Conservation (phyloP, 2,113 vertebrate genomes). For the Chinchilla lanigera region DNA sequence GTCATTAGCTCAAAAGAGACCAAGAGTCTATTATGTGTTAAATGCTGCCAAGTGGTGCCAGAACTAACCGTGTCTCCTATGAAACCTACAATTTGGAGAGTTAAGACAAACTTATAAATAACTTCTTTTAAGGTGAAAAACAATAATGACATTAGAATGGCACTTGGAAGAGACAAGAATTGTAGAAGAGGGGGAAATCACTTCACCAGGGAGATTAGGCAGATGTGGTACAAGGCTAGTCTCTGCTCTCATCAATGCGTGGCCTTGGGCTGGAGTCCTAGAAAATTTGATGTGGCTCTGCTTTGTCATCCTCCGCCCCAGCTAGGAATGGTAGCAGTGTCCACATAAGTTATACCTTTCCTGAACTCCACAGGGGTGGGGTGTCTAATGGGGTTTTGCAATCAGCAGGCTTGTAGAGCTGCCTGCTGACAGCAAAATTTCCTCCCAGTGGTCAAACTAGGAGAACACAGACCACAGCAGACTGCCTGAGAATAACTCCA, state of each 20-base stretch:
- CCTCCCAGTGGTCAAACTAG: background rate
- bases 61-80: background rate
- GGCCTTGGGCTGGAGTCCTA: background rate
- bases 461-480: background rate
- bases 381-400: too few species aligned
- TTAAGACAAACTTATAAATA: background rate
- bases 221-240: too few species aligned
- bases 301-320: background rate
- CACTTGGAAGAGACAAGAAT: background rate
- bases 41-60: background rate
- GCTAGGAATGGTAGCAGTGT: background rate
- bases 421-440: background rate
- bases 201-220: background rate
- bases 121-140: background rate
- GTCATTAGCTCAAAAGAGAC: background rate
- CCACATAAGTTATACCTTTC: background rate
- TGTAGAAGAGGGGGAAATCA: background rate
- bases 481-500: background rate
- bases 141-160: background rate
- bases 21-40: background rate
- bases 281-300: background rate
- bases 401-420: background rate
- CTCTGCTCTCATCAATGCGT: background rate
- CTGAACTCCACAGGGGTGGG: background rate
- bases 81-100: background rate